Evolutionary conservation across 2,888 invertebrate species (phyloP), one percentile per base, ranked within the genome.

Genomic region (Drosophila eohydei): DNA sequence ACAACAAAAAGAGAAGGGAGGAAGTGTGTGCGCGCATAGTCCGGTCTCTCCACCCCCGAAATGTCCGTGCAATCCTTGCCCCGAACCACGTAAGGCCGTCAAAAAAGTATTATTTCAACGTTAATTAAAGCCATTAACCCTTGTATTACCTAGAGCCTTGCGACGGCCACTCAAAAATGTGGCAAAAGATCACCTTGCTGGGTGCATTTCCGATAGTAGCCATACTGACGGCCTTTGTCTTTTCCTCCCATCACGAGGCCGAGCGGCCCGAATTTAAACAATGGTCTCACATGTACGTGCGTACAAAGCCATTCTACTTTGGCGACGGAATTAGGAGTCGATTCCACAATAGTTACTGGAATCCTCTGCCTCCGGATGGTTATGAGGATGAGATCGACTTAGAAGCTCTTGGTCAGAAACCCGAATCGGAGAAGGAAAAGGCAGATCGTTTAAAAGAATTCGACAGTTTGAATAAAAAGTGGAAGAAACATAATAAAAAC

Each of bases 381-480:
- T 89, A 89, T 41, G 90, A 90, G 48, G 85, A 87, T 58, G 84
- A 88, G 34, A 55, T 70, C n/a, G 84, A 81, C 28, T 28, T 28
- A 14, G 71, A 64, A 0, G 70, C 52, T 7, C 5, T 43, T 0
- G 81, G 70, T 28, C 54, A 81, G 43, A 46, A 51, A 1, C 43
- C 62, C 3, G 80, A 83, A 54, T 59, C 85, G 6, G 74, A 73
- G 0, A 6, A 64, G 48, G 73, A 80, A 7, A 59, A 56, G 4
- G 50, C 40, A 0, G 12, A 57, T 3, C 78, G 83, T 0, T 12
- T 64, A 0, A 74, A 74, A 4, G 76, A 74, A 2, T 80, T 80
- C 11, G 28, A 30, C 0, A 32, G 12, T 3, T 11, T 80, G 3
- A 50, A 59, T 0, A 81, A 71, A 34, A 34, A 62, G 2, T 84